These are phyloP conservation scores for Acrocephalus kingi DNA, from an alignment of 2,113 vertebrate species.

Conservation along the genomic window DNA sequence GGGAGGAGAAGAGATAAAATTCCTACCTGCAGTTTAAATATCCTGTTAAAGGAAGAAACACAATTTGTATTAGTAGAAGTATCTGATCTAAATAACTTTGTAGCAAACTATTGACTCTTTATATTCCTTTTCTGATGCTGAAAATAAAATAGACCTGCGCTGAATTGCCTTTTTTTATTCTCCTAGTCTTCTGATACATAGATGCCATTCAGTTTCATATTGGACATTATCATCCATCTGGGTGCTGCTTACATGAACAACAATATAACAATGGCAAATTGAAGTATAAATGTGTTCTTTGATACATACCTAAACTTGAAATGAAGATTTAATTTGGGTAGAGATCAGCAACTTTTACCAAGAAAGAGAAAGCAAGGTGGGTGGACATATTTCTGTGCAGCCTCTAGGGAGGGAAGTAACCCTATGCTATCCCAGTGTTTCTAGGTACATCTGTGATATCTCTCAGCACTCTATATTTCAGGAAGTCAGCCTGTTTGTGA, in stretches of 20 bases:
- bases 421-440: conserved; percentile 1
- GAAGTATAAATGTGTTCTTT: not conserved
- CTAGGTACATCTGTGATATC: conserved; percentile 50
- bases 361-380: not conserved
- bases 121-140: not conserved
- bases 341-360: not conserved
- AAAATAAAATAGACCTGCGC: not conserved
- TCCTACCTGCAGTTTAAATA: not conserved
- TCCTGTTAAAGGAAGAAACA: not conserved
- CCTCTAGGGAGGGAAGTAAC: conserved; percentile 46
- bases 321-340: not conserved
- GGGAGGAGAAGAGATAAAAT: not conserved
- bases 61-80: not conserved
- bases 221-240: not conserved
- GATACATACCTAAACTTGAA: not conserved
- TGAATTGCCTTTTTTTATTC: not conserved
- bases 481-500: conserved; percentile 60
- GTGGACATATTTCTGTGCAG: not conserved
- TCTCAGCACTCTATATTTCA: conserved; percentile 67
- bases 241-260: not conserved
- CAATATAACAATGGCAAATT: not conserved
- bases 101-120: not conserved
- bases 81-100: not conserved
- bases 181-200: not conserved
- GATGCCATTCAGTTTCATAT: not conserved